A percentile compares a stretch with the other conserved stretches of the same genome.
Evolutionary conservation across 2,888 invertebrate species (phyloP).

Genomic region (Lochmaea crataegi): DNA sequence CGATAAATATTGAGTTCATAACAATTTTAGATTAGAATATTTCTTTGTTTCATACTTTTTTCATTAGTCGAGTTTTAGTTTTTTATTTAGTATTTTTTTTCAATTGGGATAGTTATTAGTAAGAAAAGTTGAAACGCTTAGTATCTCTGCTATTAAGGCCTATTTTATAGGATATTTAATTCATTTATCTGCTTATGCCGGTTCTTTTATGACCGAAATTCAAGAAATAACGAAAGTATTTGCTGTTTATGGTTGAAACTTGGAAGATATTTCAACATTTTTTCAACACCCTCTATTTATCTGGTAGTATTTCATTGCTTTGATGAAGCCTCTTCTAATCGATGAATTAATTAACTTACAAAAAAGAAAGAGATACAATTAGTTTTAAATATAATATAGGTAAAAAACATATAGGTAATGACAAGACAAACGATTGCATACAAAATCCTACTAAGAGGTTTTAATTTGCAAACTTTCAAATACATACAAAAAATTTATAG

Average conservation of each 20-base stretch:
- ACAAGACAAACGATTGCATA: slow-evolving; percentile 7
- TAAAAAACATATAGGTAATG: slow-evolving; percentile 5
- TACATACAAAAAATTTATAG: background rate
- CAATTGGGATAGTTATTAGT: too few relatives aligned
- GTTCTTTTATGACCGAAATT: too few relatives aligned
- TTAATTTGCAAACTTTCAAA: background rate
- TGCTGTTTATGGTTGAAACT: background rate
- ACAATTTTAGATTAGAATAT: too few relatives aligned
- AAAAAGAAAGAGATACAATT: slow-evolving; percentile 5
- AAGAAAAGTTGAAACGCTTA: too few relatives aligned
- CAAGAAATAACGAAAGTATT: too few relatives aligned
- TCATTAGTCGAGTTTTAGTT: too few relatives aligned
- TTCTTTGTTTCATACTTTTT: too few relatives aligned
- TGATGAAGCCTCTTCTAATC: slow-evolving; percentile 12
- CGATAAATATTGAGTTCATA: too few relatives aligned
- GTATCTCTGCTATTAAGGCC: too few relatives aligned
- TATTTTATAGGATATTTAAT: too few relatives aligned
- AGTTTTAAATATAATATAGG: slow-evolving; percentile 2
- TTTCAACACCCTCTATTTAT: slow-evolving; percentile 6
- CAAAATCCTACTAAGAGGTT: background rate
- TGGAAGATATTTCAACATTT: slow-evolving; percentile 2
- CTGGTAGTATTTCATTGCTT: slow-evolving; percentile 16
- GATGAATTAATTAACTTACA: slow-evolving; percentile 2
- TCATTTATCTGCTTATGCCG: too few relatives aligned
- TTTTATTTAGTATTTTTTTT: too few relatives aligned